A percentile compares a stretch with the other conserved stretches of the same genome.
Conservation (phyloP, 2,113 vertebrate genomes). For the Orientallactaga bullata region DNA sequence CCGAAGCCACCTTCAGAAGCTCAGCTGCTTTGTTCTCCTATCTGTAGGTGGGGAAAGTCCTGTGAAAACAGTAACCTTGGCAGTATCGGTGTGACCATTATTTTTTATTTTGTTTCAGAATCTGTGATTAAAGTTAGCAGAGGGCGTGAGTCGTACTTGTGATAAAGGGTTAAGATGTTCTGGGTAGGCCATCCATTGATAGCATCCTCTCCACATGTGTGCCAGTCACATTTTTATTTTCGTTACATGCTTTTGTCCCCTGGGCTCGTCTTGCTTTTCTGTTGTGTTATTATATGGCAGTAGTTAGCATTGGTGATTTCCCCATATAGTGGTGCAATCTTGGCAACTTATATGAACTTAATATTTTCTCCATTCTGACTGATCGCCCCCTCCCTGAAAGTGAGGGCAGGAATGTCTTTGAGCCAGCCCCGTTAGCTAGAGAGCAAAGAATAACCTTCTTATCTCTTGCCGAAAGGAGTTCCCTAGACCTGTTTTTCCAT, state of each 20-base stretch:
- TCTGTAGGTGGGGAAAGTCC: not conserved
- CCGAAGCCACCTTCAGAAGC: slow-evolving; percentile 10
- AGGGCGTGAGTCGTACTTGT: not conserved
- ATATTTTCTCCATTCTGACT: not conserved
- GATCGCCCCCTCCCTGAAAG: too few relatives aligned
- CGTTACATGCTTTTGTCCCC: not conserved
- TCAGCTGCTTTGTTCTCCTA: not conserved
- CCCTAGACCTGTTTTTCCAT: too few relatives aligned
- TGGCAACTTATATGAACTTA: slow-evolving; percentile 25
- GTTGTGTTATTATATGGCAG: not conserved
- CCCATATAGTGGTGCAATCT: not conserved
- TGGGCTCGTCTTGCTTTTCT: not conserved
- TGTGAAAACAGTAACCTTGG: not conserved
- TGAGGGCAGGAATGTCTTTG: too few relatives aligned
- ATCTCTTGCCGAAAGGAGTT: too few relatives aligned
- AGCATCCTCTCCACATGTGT: not conserved
- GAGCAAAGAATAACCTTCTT: too few relatives aligned
- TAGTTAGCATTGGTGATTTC: slow-evolving; percentile 49
- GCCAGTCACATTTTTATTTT: slow-evolving; percentile 7
- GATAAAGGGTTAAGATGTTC: not conserved
- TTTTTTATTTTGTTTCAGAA: not conserved
- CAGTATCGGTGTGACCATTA: not conserved
- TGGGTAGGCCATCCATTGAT: not conserved
- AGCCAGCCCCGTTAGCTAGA: too few relatives aligned
- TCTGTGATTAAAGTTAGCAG: not conserved